phyloP scores from a whole-genome alignment of 2,888 invertebrate species.

The Laothoe populi region DNA sequence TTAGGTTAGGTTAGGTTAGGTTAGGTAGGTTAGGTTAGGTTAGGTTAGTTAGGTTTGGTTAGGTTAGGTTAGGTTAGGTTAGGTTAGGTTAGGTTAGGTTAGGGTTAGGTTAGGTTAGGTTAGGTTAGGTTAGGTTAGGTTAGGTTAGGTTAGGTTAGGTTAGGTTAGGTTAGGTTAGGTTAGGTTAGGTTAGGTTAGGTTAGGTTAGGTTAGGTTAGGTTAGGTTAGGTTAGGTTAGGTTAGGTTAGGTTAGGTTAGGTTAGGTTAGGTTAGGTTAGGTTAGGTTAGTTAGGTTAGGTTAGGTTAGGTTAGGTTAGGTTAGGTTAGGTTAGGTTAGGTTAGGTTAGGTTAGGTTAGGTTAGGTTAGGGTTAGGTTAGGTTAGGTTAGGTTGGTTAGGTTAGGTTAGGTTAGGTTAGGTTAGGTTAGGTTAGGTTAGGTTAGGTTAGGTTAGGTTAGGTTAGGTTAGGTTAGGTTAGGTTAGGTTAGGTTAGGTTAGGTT shows the following conservation, averaged over 20 bases:
- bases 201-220: no score
- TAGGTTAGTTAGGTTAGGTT: constrained; percentile 35
- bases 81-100: constrained; percentile 38
- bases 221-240: constrained; percentile 36
- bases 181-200: constrained; percentile 36
- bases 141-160: constrained; percentile 30
- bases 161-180: constrained; percentile 29
- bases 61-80: constrained; percentile 39
- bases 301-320: constrained; percentile 36
- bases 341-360: constrained; percentile 37
- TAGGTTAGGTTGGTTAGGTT: no score
- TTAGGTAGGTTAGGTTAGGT: no score
- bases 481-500: constrained; percentile 25
- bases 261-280: constrained; percentile 36
- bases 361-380: no score
- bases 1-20: constrained; percentile 33
- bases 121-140: constrained; percentile 35
- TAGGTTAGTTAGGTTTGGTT: no score
- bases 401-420: no score
- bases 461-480: constrained; percentile 31
- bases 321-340: constrained; percentile 37
- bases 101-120: constrained; percentile 38
- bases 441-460: constrained; percentile 32
- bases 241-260: constrained; percentile 35
- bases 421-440: constrained; percentile 35